Evolutionary conservation across 2,113 vertebrate genomes (phyloP).

Genomic region (Quiscalus mexicanus): DNA sequence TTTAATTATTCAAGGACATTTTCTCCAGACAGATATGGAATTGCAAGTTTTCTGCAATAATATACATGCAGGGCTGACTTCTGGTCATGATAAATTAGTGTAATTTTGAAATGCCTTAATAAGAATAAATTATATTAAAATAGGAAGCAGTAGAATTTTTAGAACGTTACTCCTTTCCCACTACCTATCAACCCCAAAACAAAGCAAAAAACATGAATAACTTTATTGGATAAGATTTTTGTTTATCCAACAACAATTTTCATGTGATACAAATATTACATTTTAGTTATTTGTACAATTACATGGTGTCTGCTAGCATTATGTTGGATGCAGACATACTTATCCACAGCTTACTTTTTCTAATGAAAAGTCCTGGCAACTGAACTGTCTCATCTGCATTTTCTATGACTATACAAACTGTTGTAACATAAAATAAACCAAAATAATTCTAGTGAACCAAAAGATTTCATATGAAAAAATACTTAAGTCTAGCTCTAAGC

Average conservation of each 20-base stretch:
- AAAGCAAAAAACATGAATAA: background rate
- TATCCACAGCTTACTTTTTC: background rate
- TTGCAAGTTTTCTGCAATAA: background rate
- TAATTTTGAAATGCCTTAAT: constrained; percentile 10
- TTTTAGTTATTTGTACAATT: background rate
- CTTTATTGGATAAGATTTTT: background rate
- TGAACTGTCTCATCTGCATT: background rate
- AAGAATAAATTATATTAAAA: background rate
- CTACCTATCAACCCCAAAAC: background rate
- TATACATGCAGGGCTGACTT: background rate
- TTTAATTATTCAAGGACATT: constrained; percentile 30
- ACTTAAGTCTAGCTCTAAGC: background rate
- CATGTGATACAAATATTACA: background rate
- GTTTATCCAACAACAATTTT: background rate
- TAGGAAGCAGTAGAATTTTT: background rate
- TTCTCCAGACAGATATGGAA: background rate
- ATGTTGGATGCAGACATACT: background rate
- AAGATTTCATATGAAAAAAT: background rate
- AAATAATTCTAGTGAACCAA: background rate
- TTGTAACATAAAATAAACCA: background rate
- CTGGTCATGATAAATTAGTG: background rate
- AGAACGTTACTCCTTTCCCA: background rate
- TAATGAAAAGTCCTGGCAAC: background rate
- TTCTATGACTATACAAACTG: background rate
- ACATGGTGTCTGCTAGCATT: background rate